Percentiles rank a stretch among this genome's conserved stretches.
These are phyloP conservation scores for Brachionus rotundiformis DNA, from an alignment of 1,140 invertebrate genomes.

Conservation along the genomic window DNA sequence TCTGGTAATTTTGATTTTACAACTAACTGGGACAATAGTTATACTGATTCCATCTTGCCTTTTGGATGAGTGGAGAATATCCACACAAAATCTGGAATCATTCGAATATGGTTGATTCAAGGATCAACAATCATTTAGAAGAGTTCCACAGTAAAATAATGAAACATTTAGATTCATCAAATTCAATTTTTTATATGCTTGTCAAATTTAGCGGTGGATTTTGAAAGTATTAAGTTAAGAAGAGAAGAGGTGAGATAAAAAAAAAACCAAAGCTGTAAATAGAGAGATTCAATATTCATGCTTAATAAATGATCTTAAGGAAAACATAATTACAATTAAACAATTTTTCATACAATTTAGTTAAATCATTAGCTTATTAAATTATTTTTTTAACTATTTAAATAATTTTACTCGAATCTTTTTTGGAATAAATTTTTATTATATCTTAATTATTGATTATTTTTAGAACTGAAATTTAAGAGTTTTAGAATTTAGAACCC, in stretches of 20 bases:
- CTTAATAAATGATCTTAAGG: neutral
- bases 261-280: conserved; percentile 7
- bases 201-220: neutral
- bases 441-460: no score
- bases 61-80: conserved; percentile 11
- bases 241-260: neutral
- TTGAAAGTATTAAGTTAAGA: neutral
- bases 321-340: neutral
- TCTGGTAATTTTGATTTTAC: no score
- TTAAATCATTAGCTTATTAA: no score
- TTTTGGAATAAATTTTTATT: no score
- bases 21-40: no score
- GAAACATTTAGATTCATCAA: neutral
- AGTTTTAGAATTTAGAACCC: no score
- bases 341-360: conserved; percentile 1
- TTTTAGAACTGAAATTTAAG: no score
- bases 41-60: no score
- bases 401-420: no score
- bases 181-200: no score
- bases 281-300: neutral
- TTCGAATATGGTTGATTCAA: neutral
- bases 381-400: no score
- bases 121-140: neutral
- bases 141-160: neutral
- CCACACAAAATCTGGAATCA: neutral